These are phyloP conservation scores for Micrastur ruficollis DNA, from an alignment of 2,797 vertebrate species.

Conservation along the genomic window DNA sequence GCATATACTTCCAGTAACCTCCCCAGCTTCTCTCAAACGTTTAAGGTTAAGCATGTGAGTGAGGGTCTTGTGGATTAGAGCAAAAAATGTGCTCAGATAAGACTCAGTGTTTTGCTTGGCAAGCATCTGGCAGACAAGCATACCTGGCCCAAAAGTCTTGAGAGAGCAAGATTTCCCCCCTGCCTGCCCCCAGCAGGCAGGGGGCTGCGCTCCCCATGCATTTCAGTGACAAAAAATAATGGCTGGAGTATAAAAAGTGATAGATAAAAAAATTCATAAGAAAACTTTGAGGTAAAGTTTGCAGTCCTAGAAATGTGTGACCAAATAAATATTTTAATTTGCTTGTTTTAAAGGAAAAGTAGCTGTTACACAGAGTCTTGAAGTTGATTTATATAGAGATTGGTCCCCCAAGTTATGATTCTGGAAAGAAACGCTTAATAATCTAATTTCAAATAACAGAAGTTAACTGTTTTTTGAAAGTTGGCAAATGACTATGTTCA, in stretches of 20 bases:
- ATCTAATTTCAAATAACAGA: neutral
- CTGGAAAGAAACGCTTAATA: neutral
- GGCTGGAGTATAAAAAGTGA: neutral
- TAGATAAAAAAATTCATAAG: neutral
- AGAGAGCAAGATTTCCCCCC: neutral
- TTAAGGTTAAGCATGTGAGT: neutral
- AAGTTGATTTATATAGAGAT: neutral
- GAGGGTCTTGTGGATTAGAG: neutral
- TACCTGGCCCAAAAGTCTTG: neutral
- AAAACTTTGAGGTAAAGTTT: neutral
- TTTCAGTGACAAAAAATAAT: neutral
- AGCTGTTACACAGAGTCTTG: neutral
- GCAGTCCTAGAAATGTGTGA: neutral
- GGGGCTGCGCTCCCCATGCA: neutral
- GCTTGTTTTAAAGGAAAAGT: neutral
- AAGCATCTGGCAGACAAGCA: neutral
- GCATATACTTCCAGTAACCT: neutral
- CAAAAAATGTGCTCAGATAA: neutral
- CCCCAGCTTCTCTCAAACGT: neutral
- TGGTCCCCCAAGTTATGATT: neutral
- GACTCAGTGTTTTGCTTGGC: neutral
- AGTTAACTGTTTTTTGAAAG: neutral
- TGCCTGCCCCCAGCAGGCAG: neutral
- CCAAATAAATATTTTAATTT: neutral
- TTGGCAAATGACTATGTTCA: neutral